Conservation (phyloP, 2,797 vertebrate genomes). For the Menidia menidia region DNA sequence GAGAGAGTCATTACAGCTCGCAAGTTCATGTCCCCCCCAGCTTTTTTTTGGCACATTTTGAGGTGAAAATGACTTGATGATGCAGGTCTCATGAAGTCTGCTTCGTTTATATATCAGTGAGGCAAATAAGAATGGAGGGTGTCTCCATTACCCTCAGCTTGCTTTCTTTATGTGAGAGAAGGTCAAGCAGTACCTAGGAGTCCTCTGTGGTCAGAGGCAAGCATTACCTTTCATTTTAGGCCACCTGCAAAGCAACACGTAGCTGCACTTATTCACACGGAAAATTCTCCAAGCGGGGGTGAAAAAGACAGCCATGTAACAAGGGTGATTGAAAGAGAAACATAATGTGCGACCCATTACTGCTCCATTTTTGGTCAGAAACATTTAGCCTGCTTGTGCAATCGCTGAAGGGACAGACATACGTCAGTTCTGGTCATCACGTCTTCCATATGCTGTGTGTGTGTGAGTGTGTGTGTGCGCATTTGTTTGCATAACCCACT, state of each 20-base stretch:
- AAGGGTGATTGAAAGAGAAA: not conserved
- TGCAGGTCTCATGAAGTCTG: slow-evolving; percentile 8
- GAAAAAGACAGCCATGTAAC: not conserved
- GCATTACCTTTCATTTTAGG: not conserved
- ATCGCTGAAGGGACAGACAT: slow-evolving; percentile 36
- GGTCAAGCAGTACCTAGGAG: not conserved
- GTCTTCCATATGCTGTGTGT: slow-evolving; percentile 19
- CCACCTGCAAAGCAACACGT: slow-evolving; percentile 2
- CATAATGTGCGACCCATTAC: slow-evolving; percentile 9
- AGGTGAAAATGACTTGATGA: slow-evolving; percentile 6
- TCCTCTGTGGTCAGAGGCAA: not conserved
- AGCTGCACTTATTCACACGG: not conserved
- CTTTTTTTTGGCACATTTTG: slow-evolving; percentile 5
- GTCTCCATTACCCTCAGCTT: not conserved
- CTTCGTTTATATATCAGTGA: not conserved
- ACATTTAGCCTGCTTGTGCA: slow-evolving; percentile 26
- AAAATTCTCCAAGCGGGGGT: not conserved
- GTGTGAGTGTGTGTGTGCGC: slow-evolving; percentile 6
- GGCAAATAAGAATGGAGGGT: not conserved
- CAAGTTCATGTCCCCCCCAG: not conserved
- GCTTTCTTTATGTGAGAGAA: not conserved
- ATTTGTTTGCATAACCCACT: slow-evolving; percentile 70
- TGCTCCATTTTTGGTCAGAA: slow-evolving; percentile 38
- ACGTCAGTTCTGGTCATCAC: slow-evolving; percentile 41
- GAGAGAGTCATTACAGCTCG: not conserved